Evolutionary conservation across 2,888 invertebrate genomes (phyloP).

Genomic region (Diarsia mendica): DNA sequence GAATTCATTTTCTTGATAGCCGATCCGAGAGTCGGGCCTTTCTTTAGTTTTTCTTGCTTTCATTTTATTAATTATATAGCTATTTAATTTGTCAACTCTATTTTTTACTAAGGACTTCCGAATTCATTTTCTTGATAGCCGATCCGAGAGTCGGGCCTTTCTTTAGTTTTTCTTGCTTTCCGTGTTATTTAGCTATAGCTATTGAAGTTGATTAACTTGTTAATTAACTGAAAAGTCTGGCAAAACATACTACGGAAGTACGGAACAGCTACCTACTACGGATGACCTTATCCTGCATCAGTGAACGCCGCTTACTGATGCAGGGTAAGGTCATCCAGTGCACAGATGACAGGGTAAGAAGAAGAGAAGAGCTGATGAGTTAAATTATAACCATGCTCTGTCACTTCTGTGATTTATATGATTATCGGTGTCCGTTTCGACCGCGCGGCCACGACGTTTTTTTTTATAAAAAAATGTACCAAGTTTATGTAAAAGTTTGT

Average conservation of each 20-base stretch:
- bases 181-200: neutral
- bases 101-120: conserved; percentile 13
- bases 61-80: neutral
- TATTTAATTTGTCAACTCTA: conserved; percentile 14
- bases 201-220: neutral
- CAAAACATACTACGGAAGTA: neutral
- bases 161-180: conserved; percentile 14
- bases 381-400: neutral
- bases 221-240: neutral
- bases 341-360: neutral
- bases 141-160: too few species aligned
- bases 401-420: neutral
- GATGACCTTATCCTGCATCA: too few species aligned
- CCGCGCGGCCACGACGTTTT: too few species aligned
- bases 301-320: neutral
- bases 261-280: neutral
- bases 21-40: too few species aligned
- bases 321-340: neutral
- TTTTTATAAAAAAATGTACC: too few species aligned
- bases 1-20: conserved; percentile 21
- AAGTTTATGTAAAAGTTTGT: too few species aligned
- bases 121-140: conserved; percentile 20
- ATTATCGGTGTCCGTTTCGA: too few species aligned
- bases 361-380: neutral
- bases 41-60: conserved; percentile 1